Evolutionary conservation across 2,797 vertebrate species (phyloP).

Genomic region (Mormyrus hasselquistii): DNA sequence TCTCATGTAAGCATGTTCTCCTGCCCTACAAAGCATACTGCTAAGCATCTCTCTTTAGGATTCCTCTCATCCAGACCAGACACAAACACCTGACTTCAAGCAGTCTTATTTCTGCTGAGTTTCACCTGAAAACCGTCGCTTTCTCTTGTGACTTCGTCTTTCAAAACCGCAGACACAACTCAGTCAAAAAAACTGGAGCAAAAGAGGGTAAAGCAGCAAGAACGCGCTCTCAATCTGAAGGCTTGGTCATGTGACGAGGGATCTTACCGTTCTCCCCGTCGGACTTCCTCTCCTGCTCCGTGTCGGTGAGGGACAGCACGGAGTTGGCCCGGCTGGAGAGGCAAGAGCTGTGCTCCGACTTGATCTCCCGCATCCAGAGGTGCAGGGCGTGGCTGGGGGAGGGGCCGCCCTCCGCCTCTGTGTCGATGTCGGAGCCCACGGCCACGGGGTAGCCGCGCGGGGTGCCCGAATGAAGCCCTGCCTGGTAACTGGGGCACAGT

Average conservation of each 20-base stretch:
- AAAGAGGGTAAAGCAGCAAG: neutral
- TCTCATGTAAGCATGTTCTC: neutral
- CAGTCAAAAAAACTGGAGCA: neutral
- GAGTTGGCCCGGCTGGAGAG: constrained; percentile 94
- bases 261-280: constrained; percentile 90
- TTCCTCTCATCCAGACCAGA: neutral
- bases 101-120: neutral
- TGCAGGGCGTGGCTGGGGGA: constrained; percentile 82
- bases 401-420: constrained; percentile 81
- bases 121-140: neutral
- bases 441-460: constrained; percentile 77
- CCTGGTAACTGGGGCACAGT: constrained; percentile 77
- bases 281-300: constrained; percentile 93
- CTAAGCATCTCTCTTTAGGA: neutral
- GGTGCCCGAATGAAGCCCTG: constrained; percentile 65
- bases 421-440: constrained; percentile 84
- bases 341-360: constrained; percentile 91
- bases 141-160: neutral
- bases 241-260: neutral
- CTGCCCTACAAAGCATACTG: neutral
- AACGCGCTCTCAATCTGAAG: neutral
- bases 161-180: neutral
- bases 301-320: constrained; percentile 90
- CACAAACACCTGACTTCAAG: neutral
- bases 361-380: constrained; percentile 93